Conservation (phyloP, 2,113 vertebrate genomes). For the Hydrolagus affinis region DNA sequence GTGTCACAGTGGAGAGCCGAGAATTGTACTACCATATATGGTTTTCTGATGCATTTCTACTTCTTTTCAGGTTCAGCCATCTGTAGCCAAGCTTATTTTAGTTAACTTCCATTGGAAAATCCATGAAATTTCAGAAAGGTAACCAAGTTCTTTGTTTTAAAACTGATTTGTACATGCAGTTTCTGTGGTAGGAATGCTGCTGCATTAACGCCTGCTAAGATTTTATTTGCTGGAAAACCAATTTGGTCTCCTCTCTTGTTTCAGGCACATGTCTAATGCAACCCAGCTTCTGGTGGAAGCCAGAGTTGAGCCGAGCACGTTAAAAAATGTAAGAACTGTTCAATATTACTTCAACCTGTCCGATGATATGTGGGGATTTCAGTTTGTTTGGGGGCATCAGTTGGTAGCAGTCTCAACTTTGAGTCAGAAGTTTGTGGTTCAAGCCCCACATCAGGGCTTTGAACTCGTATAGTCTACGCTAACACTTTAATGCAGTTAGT, state of each 20-base stretch:
- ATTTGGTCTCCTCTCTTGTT: conserved; percentile 42
- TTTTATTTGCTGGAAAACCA: neutral
- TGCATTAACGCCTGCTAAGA: neutral
- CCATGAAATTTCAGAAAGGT: conserved; percentile 93
- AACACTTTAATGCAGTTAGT: too few relatives aligned
- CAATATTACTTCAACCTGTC: neutral
- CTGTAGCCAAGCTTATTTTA: conserved; percentile 94
- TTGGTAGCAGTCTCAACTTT: too few relatives aligned
- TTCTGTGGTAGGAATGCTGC: too few relatives aligned
- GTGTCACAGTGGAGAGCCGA: too few relatives aligned
- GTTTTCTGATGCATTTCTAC: conserved; percentile 32
- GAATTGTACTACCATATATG: too few relatives aligned
- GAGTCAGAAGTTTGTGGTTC: too few relatives aligned
- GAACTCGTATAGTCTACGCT: too few relatives aligned
- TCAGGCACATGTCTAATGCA: conserved; percentile 85
- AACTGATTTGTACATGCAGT: neutral
- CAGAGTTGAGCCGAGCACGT: conserved; percentile 77
- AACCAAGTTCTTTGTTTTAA: conserved; percentile 40
- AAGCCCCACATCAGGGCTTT: too few relatives aligned
- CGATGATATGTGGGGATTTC: neutral
- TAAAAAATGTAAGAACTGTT: conserved; percentile 69
- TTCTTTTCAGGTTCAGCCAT: conserved; percentile 75
- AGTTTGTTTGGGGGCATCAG: neutral
- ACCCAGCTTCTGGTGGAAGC: conserved; percentile 86
- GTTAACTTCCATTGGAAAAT: conserved; percentile 98